phyloP scores from a whole-genome alignment of 35 echinoderm and acorn worm genomes.

The Lytechinus pictus region DNA sequence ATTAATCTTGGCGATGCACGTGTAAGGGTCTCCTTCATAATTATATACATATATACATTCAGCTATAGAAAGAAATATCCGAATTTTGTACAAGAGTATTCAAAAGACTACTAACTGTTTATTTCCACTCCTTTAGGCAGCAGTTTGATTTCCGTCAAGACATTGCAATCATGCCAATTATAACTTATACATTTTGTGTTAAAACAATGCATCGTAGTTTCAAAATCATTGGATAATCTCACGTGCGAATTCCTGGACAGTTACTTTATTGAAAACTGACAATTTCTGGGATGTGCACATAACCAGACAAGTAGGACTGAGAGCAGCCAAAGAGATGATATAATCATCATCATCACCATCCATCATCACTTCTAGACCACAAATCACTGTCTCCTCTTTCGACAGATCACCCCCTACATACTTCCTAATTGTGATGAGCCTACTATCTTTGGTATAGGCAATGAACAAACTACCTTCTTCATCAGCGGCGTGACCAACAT shows the following conservation, averaged over 20 bases:
- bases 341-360: not conserved
- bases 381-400: not conserved
- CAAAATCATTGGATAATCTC: too few species aligned
- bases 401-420: not conserved
- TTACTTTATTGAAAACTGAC: not conserved
- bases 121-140: too few species aligned
- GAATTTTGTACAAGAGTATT: too few species aligned
- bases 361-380: not conserved
- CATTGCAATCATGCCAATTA: too few species aligned
- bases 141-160: too few species aligned
- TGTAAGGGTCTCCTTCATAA: too few species aligned
- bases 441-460: not conserved
- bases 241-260: not conserved
- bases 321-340: not conserved
- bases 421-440: not conserved
- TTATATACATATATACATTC: too few species aligned
- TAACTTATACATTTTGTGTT: too few species aligned
- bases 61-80: too few species aligned
- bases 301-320: not conserved
- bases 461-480: not conserved
- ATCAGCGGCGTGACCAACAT: not conserved
- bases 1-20: too few species aligned
- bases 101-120: too few species aligned
- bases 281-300: not conserved
- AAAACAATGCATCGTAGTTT: too few species aligned